Conservation (phyloP, 2,113 vertebrate genomes). For the Circaetus gallicus region DNA sequence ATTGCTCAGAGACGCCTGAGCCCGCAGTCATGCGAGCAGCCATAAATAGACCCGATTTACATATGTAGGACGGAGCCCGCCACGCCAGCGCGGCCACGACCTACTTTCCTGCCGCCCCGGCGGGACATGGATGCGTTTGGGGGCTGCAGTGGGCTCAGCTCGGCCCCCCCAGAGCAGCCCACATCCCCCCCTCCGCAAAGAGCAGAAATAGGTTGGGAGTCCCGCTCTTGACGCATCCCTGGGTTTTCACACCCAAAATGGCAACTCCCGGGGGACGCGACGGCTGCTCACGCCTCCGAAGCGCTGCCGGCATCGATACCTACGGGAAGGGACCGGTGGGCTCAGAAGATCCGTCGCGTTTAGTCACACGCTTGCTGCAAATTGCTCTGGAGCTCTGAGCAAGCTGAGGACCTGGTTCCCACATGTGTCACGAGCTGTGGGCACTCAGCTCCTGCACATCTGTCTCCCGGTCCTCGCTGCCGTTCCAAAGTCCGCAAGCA, state of each 20-base stretch:
- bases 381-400: neutral
- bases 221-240: neutral
- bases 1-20: neutral
- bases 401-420: neutral
- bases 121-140: rapidly evolving
- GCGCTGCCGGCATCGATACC: rapidly evolving
- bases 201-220: neutral
- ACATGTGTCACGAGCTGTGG: neutral
- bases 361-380: rapidly evolving
- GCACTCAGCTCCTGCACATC: neutral
- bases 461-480: rapidly evolving
- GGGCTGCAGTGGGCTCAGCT: neutral
- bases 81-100: neutral
- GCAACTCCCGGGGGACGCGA: neutral
- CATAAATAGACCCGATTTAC: slow-evolving; percentile 24
- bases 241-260: rapidly evolving
- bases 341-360: rapidly evolving
- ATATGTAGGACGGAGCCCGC: slow-evolving; percentile 23
- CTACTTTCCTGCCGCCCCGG: neutral
- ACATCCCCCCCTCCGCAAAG: rapidly evolving
- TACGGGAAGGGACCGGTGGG: rapidly evolving
- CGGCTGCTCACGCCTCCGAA: neutral
- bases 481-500: rapidly evolving
- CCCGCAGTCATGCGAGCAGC: neutral
- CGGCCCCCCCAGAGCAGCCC: neutral